Conservation (phyloP, 1,140 invertebrate species). For the Hestina assimilis region DNA sequence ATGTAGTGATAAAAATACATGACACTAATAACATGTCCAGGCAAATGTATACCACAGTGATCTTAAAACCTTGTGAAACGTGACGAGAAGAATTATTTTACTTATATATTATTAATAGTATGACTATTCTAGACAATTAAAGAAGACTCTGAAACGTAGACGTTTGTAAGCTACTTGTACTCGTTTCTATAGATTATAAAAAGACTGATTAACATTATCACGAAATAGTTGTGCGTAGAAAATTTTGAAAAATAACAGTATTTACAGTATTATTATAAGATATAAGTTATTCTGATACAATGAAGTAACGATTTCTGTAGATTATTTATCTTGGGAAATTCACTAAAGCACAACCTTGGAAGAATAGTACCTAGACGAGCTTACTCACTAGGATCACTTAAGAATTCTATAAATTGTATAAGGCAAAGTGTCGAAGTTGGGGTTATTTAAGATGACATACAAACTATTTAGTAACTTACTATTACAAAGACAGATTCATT, state of each 20-base stretch:
- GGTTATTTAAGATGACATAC: constrained; percentile 47
- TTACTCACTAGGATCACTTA: constrained; percentile 71
- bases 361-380: constrained; percentile 74
- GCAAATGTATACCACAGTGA: not conserved
- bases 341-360: constrained; percentile 77
- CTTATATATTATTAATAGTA: not conserved
- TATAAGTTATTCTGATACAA: constrained; percentile 46
- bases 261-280: constrained; percentile 51
- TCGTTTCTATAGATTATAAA: constrained; percentile 20
- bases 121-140: not conserved
- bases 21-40: too few relatives aligned
- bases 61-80: not conserved
- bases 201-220: constrained; percentile 41
- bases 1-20: too few relatives aligned
- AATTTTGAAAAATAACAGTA: constrained; percentile 58
- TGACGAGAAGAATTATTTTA: not conserved
- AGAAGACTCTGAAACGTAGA: constrained; percentile 2
- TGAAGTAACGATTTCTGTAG: constrained; percentile 48
- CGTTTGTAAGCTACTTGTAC: not conserved
- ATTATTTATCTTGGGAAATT: constrained; percentile 64
- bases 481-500: constrained; percentile 16
- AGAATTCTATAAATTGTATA: constrained; percentile 68
- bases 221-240: constrained; percentile 73
- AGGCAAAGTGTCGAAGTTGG: constrained; percentile 74
- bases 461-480: constrained; percentile 23